Evolutionary conservation across 2,797 vertebrate species (phyloP).

Genomic region (Eurystomus glaucurus): DNA sequence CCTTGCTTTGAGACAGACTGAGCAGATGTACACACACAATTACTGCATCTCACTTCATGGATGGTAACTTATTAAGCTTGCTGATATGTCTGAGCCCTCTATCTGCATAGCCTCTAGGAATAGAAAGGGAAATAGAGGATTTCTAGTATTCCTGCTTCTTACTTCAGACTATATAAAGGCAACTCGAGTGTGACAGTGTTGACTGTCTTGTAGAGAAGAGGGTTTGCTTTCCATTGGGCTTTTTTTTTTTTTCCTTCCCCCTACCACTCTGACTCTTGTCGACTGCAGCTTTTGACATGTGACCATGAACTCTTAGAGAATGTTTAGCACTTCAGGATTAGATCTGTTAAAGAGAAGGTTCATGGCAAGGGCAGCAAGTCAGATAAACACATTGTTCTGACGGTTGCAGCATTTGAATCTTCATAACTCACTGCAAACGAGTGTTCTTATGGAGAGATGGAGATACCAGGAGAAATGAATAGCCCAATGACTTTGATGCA

Average conservation of each 20-base stretch:
- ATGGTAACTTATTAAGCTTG: neutral
- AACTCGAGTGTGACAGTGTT: neutral
- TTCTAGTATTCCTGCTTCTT: neutral
- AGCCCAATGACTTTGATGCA: neutral
- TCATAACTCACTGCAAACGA: neutral
- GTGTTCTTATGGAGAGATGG: neutral
- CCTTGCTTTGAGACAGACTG: neutral
- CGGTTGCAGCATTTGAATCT: neutral
- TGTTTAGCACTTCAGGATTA: neutral
- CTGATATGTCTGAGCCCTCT: neutral
- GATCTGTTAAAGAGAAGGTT: neutral
- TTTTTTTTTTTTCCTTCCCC: rapidly evolving
- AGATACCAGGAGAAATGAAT: neutral
- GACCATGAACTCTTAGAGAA: neutral
- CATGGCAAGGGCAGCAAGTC: neutral
- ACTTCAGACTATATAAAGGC: neutral
- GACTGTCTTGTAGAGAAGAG: neutral
- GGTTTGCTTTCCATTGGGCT: neutral
- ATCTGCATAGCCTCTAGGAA: neutral
- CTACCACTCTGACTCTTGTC: neutral
- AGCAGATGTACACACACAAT: neutral
- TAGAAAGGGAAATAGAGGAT: neutral
- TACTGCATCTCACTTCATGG: neutral
- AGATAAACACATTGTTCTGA: neutral
- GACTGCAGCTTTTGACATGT: neutral